Conservation (phyloP, 2,888 invertebrate species). For the Rotaria sp. region DNA sequence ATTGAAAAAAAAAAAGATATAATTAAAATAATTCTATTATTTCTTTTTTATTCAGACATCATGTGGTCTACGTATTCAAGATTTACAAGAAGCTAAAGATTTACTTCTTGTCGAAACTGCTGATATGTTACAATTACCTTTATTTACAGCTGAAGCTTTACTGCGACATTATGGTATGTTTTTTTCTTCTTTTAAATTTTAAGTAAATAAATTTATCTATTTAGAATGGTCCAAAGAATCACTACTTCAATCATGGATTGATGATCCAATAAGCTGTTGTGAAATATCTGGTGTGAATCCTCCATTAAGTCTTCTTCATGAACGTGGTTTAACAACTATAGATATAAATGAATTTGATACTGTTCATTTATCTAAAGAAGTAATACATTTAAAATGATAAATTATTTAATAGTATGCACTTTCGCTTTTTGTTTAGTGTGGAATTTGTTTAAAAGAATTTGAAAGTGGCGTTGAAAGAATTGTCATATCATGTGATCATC, state of each 20-base stretch:
- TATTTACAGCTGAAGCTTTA: constrained; percentile 66
- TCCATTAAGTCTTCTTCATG: constrained; percentile 55
- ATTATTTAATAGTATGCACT: neutral
- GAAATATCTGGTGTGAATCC: constrained; percentile 65
- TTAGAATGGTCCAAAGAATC: constrained; percentile 66
- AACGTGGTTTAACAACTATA: constrained; percentile 25
- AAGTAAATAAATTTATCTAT: neutral
- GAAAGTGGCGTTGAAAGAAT: constrained; percentile 57
- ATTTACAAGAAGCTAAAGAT: constrained; percentile 67
- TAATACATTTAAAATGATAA: neutral
- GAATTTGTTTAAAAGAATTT: constrained; percentile 61
- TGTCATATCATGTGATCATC: constrained; percentile 63
- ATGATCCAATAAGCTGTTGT: constrained; percentile 64
- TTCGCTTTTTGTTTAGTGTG: constrained; percentile 57
- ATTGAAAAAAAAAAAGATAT: constrained; percentile 43
- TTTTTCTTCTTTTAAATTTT: constrained; percentile 6
- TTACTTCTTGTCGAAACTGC: constrained; percentile 66
- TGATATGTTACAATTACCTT: constrained; percentile 66
- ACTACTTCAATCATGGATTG: constrained; percentile 66
- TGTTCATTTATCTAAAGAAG: neutral
- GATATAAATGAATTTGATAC: neutral
- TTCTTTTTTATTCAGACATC: constrained; percentile 36
- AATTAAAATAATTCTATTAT: constrained; percentile 43
- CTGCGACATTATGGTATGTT: constrained; percentile 63
- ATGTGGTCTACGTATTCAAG: constrained; percentile 63